Evolutionary conservation across 2,888 invertebrate species (phyloP).

Genomic region (Troides helena): DNA sequence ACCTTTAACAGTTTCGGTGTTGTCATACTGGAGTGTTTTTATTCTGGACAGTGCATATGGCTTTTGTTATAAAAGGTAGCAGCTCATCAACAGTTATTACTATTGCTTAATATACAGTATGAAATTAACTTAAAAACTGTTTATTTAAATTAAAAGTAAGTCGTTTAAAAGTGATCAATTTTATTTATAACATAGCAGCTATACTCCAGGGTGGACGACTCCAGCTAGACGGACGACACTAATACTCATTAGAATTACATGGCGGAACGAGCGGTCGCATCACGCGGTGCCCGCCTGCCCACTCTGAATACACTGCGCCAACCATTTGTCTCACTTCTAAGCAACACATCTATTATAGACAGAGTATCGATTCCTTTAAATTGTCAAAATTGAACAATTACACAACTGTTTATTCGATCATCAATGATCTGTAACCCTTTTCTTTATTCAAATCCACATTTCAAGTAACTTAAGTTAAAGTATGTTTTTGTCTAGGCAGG

Average conservation of each 20-base stretch:
- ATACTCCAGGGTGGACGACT: conserved; percentile 41
- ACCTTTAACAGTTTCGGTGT: too few relatives aligned
- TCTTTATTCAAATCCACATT: too few relatives aligned
- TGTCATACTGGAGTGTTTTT: too few relatives aligned
- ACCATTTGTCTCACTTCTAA: conserved; percentile 20
- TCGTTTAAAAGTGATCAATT: background rate
- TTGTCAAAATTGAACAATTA: background rate
- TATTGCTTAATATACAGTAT: background rate
- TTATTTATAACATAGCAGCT: conserved; percentile 35
- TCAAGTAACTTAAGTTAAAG: too few relatives aligned
- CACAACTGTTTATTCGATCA: too few relatives aligned
- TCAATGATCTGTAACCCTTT: too few relatives aligned
- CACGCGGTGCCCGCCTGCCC: conserved; percentile 34
- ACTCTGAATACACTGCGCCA: conserved; percentile 20
- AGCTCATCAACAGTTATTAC: background rate
- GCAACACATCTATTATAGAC: conserved; percentile 18
- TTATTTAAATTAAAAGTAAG: background rate
- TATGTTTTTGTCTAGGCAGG: too few relatives aligned
- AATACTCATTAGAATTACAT: conserved; percentile 81
- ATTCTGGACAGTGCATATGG: background rate
- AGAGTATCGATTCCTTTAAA: background rate
- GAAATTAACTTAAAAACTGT: background rate
- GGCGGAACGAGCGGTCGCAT: conserved; percentile 57
- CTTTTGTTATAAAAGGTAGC: background rate
- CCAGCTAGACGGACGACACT: conserved; percentile 64